phyloP scores from a whole-genome alignment of 2,797 vertebrate genomes.

The Gymnoscopelus braueri region DNA sequence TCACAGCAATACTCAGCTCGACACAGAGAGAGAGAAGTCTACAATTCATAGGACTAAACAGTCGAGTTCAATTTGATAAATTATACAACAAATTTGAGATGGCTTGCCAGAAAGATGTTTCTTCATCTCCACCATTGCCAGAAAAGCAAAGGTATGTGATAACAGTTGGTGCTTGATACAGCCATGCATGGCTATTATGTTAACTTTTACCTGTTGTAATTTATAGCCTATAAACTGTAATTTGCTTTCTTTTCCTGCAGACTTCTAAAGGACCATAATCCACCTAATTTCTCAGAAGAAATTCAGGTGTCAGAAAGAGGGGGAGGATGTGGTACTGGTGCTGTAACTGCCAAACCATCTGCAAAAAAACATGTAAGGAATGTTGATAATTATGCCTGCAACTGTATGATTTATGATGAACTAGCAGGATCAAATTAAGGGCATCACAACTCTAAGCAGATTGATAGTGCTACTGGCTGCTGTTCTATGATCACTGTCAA shows the following conservation, averaged over 20 bases:
- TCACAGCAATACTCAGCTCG: constrained; percentile 9
- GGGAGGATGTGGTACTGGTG: not conserved
- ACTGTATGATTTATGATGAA: too few relatives aligned
- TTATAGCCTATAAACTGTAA: not conserved
- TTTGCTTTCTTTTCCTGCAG: constrained; percentile 6
- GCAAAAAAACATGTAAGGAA: constrained; percentile 31
- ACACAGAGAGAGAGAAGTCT: not conserved
- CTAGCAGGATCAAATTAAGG: too few relatives aligned
- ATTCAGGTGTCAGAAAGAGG: constrained; percentile 10
- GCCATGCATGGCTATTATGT: too few relatives aligned
- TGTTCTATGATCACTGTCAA: too few relatives aligned
- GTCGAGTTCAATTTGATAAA: not conserved
- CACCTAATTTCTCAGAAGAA: not conserved
- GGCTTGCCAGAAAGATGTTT: constrained; percentile 36
- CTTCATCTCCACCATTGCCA: constrained; percentile 50
- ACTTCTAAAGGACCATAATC: not conserved
- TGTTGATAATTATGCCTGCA: too few relatives aligned
- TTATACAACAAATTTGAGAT: constrained; percentile 32
- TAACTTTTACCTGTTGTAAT: too few relatives aligned
- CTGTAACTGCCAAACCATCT: constrained; percentile 16
- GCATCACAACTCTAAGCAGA: too few relatives aligned
- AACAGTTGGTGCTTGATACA: not conserved
- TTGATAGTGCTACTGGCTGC: too few relatives aligned
- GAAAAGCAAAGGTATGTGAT: constrained; percentile 54
- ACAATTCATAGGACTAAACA: not conserved